Evolutionary conservation across 2,113 vertebrate genomes (phyloP).

Genomic region (Psettodes erumei): DNA sequence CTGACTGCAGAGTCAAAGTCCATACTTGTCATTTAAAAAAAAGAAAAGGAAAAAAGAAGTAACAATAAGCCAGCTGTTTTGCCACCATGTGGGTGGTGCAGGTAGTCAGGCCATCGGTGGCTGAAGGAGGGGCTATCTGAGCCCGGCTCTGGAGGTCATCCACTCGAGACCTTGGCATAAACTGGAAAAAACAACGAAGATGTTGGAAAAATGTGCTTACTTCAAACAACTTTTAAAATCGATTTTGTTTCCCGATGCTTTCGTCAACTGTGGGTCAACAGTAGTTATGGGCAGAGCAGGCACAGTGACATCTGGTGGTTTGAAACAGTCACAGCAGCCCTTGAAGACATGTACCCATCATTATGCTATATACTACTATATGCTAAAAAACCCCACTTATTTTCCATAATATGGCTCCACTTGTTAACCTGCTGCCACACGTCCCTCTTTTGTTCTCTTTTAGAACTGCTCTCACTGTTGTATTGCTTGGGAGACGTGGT

Average conservation of each 20-base stretch:
- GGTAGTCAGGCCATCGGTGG: conserved; percentile 51
- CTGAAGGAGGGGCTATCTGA: conserved; percentile 74
- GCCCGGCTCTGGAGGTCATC: conserved; percentile 88
- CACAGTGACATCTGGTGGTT: conserved; percentile 51
- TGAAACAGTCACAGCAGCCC: neutral
- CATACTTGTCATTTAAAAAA: conserved; percentile 31
- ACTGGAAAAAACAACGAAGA: conserved; percentile 72
- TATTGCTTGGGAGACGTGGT: neutral
- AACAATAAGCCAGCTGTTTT: conserved; percentile 38
- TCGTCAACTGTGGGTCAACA: neutral
- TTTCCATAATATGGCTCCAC: too few relatives aligned
- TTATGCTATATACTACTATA: too few relatives aligned
- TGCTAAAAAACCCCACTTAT: too few relatives aligned
- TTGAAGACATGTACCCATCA: too few relatives aligned
- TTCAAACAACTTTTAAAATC: neutral
- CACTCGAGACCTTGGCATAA: conserved; percentile 98
- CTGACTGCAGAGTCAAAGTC: conserved; percentile 34
- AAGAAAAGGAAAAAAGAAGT: conserved; percentile 20
- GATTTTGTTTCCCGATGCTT: neutral
- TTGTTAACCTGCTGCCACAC: too few relatives aligned
- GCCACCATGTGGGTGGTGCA: conserved; percentile 49
- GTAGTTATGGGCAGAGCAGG: neutral
- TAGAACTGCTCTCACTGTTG: neutral
- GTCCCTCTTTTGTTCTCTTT: conserved; percentile 1
- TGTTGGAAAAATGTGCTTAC: neutral